These are phyloP conservation scores for Lasioglossum lativentre DNA, from an alignment of 2,888 invertebrate species.

Conservation along the genomic window DNA sequence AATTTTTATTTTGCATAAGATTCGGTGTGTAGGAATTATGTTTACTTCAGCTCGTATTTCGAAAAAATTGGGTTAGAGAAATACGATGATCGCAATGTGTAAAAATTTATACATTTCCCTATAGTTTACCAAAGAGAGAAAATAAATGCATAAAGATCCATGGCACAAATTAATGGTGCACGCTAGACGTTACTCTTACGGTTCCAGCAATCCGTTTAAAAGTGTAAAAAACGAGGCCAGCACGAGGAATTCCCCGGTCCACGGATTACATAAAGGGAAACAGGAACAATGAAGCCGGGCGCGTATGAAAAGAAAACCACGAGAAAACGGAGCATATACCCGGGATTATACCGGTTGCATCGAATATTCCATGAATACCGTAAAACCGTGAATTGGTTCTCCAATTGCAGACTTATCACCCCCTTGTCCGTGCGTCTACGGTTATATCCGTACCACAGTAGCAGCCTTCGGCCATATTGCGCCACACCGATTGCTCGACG, in stretches of 20 bases:
- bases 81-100: background rate
- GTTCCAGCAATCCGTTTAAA: background rate
- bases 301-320: background rate
- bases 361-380: constrained; percentile 53
- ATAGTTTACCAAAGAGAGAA: background rate
- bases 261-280: constrained; percentile 14
- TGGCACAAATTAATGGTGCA: background rate
- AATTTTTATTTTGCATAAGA: background rate
- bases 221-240: background rate
- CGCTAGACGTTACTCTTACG: background rate
- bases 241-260: background rate
- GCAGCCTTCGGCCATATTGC: constrained; percentile 37
- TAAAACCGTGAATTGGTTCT: constrained; percentile 45
- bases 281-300: background rate
- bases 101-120: background rate
- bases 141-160: background rate
- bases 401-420: constrained; percentile 53
- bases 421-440: constrained; percentile 39
- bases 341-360: constrained; percentile 42
- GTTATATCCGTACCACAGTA: constrained; percentile 22
- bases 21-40: background rate
- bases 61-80: background rate
- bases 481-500: constrained; percentile 6
- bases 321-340: constrained; percentile 20
- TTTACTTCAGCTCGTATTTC: background rate